phyloP scores from a whole-genome alignment of 2,113 vertebrate species.

The Pitta sordida region DNA sequence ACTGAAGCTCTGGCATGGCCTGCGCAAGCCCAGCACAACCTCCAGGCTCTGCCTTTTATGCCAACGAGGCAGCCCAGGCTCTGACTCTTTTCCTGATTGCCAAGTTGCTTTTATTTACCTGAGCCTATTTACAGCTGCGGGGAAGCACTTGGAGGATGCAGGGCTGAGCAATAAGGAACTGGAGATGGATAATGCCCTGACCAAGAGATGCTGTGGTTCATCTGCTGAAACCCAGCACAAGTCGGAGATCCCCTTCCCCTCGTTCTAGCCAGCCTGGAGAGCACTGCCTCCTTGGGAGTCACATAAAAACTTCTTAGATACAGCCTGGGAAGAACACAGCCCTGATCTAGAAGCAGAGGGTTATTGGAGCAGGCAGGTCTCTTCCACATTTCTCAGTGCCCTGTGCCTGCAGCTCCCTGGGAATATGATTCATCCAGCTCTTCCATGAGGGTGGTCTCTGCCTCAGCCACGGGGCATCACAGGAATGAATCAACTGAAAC shows the following conservation, averaged over 20 bases:
- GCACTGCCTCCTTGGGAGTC: neutral
- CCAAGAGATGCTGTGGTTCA: neutral
- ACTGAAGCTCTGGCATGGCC: neutral
- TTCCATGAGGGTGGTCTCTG: neutral
- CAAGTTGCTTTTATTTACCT: neutral
- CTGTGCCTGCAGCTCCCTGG: neutral
- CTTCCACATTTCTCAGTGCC: neutral
- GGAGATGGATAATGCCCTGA: neutral
- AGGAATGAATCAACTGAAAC: neutral
- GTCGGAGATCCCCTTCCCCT: neutral
- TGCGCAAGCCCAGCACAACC: neutral
- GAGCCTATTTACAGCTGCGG: neutral
- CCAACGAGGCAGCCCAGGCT: accelerated
- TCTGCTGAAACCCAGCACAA: neutral
- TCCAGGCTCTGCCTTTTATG: neutral
- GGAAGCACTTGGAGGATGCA: neutral
- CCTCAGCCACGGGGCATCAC: neutral
- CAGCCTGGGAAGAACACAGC: neutral
- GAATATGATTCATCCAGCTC: neutral
- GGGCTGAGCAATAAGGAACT: neutral
- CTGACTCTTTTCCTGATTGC: neutral
- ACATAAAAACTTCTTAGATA: accelerated
- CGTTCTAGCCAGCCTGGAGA: neutral
- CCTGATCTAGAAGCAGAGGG: neutral
- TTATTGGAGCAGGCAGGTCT: neutral